Percentiles rank a stretch among this genome's conserved stretches.
Conservation (phyloP, 2,797 vertebrate species). For the Avahi laniger region DNA sequence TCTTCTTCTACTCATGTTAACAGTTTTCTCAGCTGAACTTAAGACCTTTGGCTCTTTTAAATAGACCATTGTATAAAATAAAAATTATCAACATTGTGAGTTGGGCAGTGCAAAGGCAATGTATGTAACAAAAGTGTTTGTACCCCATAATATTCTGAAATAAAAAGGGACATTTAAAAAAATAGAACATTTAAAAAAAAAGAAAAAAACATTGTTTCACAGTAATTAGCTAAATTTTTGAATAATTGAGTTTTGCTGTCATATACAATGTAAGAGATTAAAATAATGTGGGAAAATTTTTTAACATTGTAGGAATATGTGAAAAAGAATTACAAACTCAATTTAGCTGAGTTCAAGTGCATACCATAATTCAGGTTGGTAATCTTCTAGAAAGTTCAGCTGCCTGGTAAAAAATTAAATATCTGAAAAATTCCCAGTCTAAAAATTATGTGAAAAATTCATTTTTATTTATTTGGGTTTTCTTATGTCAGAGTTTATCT, state of each 20-base stretch:
- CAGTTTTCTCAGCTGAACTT: background rate
- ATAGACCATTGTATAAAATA: background rate
- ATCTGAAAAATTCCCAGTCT: conserved; percentile 69
- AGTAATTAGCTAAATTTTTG: background rate
- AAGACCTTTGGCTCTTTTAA: background rate
- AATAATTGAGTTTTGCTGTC: background rate
- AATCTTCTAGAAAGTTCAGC: conserved; percentile 73
- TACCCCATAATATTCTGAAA: no score
- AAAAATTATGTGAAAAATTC: conserved; percentile 68
- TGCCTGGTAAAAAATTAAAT: conserved; percentile 76
- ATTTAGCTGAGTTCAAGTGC: conserved; percentile 67
- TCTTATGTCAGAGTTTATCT: conserved; percentile 34
- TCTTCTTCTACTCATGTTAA: background rate
- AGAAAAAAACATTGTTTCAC: background rate
- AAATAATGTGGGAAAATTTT: conserved; percentile 6
- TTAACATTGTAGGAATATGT: conserved; percentile 70
- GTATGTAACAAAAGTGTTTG: no score
- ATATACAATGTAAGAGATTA: background rate
- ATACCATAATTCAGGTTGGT: conserved; percentile 70
- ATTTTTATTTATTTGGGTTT: background rate
- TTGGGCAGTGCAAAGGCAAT: no score
- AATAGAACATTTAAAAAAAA: no score
- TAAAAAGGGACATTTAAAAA: no score
- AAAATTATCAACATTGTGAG: background rate
- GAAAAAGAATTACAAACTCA: conserved; percentile 61